Percentiles rank a stretch among this genome's conserved stretches.
Evolutionary conservation across 1,140 invertebrate genomes (phyloP).

Genomic region (Wasmannia auropunctata): DNA sequence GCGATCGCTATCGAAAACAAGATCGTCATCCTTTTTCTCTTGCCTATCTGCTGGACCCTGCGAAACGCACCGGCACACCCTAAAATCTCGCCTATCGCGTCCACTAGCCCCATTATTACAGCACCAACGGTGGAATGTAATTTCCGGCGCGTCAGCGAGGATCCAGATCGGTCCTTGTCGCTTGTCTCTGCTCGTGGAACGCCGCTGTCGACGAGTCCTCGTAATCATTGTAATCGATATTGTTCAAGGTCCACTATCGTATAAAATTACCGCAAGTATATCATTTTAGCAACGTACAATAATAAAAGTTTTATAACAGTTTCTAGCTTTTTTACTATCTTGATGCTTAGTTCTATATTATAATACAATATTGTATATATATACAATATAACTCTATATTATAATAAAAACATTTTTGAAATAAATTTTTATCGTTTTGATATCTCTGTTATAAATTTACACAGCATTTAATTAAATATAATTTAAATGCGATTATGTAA

Average conservation of each 20-base stretch:
- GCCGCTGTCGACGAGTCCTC: conserved; percentile 36
- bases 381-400: too few species aligned
- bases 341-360: neutral
- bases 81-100: conserved; percentile 67
- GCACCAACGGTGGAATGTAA: conserved; percentile 82
- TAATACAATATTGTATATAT: too few species aligned
- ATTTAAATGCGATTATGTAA: neutral
- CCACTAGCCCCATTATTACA: conserved; percentile 79
- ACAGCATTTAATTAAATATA: neutral
- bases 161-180: conserved; percentile 76
- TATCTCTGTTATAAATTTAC: neutral
- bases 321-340: neutral
- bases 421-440: neutral
- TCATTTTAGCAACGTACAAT: neutral
- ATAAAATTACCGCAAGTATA: conserved; percentile 10
- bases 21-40: conserved; percentile 62
- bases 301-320: neutral
- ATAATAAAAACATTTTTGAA: neutral
- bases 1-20: conserved; percentile 69
- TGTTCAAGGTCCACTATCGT: neutral
- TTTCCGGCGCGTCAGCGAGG: conserved; percentile 80
- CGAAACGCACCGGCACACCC: conserved; percentile 46
- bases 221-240: conserved; percentile 54
- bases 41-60: conserved; percentile 14
- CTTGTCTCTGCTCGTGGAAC: conserved; percentile 65